These are phyloP conservation scores for Julus scanicus DNA, from an alignment of 2,888 invertebrate species.

Conservation along the genomic window DNA sequence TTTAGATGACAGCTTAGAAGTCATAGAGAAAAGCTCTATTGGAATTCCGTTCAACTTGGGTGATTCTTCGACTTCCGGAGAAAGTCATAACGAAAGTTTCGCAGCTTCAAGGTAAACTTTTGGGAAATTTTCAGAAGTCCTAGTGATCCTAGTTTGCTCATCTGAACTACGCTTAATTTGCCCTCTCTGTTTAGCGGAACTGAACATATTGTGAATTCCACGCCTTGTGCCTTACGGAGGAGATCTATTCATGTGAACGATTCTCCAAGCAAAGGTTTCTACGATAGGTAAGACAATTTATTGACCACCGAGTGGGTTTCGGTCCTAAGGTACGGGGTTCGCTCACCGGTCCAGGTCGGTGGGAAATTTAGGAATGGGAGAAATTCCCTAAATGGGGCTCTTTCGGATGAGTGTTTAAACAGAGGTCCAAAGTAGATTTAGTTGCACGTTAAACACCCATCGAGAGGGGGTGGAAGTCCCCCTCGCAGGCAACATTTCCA, in stretches of 20 bases:
- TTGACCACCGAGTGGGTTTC: not conserved
- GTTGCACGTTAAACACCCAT: no score
- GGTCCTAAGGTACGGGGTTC: no score
- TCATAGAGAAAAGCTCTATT: not conserved
- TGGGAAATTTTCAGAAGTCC: not conserved
- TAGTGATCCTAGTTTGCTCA: no score
- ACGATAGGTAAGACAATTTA: not conserved
- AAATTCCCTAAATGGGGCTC: no score
- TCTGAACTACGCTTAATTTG: not conserved
- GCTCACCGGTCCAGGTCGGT: no score
- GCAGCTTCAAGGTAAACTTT: not conserved
- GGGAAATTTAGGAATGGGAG: no score
- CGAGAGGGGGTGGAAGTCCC: no score
- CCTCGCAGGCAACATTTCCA: no score
- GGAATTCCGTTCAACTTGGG: not conserved
- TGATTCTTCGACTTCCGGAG: constrained; percentile 44
- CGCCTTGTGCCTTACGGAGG: not conserved
- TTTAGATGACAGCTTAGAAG: not conserved
- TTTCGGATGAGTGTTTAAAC: no score
- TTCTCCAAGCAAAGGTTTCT: not conserved
- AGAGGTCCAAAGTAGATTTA: no score
- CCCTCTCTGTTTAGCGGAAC: not conserved
- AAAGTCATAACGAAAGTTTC: constrained; percentile 52
- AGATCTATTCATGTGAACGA: not conserved
- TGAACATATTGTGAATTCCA: not conserved